Conservation (phyloP, 2,797 vertebrate genomes). For the Liparis tanakae region DNA sequence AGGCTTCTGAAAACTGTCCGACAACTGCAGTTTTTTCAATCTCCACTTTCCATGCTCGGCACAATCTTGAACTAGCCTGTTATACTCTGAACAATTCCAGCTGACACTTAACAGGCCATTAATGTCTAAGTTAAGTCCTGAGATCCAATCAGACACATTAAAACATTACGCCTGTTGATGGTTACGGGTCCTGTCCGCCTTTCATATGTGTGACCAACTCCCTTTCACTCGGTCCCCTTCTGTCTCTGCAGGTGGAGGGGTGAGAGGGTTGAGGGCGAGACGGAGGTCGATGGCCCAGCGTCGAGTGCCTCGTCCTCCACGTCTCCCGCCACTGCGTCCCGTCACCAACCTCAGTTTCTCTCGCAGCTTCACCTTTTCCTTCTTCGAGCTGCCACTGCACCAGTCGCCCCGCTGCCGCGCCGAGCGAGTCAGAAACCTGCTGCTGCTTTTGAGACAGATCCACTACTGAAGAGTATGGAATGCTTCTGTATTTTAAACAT, state of each 20-base stretch:
- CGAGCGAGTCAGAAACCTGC: constrained; percentile 75
- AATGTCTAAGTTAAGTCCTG: no score
- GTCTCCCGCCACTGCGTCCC: constrained; percentile 80
- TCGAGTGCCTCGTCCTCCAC: constrained; percentile 60
- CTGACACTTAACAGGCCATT: no score
- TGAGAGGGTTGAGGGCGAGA: constrained; percentile 32
- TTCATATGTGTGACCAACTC: background rate
- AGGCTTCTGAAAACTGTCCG: no score
- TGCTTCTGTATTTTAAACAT: background rate
- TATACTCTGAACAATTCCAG: no score
- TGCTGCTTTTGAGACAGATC: constrained; percentile 78
- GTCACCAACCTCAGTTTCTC: constrained; percentile 86
- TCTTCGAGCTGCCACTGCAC: constrained; percentile 86
- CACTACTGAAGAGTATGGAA: constrained; percentile 63
- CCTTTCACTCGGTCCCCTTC: background rate
- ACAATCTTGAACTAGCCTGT: no score
- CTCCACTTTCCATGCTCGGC: no score
- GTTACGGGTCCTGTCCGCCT: background rate
- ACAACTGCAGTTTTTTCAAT: no score
- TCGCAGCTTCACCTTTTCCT: constrained; percentile 88
- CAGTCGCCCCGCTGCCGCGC: constrained; percentile 75
- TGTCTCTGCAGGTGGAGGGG: constrained; percentile 42
- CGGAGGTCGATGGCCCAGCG: constrained; percentile 51
- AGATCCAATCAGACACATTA: background rate
- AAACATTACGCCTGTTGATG: background rate